Conservation (phyloP, 64 coral and sea anemone species). For the Montipora cactus region DNA sequence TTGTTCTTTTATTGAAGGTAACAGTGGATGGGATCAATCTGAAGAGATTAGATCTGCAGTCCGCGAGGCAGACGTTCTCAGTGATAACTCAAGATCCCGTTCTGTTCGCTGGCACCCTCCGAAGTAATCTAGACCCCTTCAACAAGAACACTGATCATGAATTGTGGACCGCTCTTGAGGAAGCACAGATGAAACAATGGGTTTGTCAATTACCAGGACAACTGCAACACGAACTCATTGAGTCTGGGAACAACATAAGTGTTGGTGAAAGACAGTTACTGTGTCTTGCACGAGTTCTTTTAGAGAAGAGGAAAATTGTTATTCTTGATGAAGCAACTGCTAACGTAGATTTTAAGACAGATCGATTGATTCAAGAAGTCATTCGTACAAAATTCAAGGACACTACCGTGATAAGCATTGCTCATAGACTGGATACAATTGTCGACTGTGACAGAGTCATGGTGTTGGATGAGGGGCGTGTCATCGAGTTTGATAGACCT, state of each 20-base stretch:
- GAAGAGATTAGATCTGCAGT: slow-evolving; percentile 18
- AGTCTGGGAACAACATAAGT: slow-evolving; percentile 60
- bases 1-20: background rate
- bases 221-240: slow-evolving; percentile 44
- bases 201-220: slow-evolving; percentile 46
- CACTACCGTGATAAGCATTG: slow-evolving; percentile 76
- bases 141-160: background rate
- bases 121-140: slow-evolving; percentile 49
- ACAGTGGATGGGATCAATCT: slow-evolving; percentile 38
- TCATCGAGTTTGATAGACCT: slow-evolving; percentile 77
- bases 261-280: slow-evolving; percentile 66
- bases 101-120: slow-evolving; percentile 42
- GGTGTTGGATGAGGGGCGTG: slow-evolving; percentile 62
- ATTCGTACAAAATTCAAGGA: slow-evolving; percentile 77
- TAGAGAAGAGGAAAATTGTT: slow-evolving; percentile 61
- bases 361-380: slow-evolving; percentile 66
- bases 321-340: slow-evolving; percentile 77
- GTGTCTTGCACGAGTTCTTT: slow-evolving; percentile 63
- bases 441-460: slow-evolving; percentile 76
- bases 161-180: slow-evolving; percentile 40
- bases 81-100: slow-evolving; percentile 63
- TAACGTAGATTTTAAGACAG: slow-evolving; percentile 63
- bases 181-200: slow-evolving; percentile 28
- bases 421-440: slow-evolving; percentile 85
- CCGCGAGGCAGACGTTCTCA: slow-evolving; percentile 14